Evolutionary conservation across 2,888 invertebrate species (phyloP).

Genomic region (Stenchaetothrips biformis): DNA sequence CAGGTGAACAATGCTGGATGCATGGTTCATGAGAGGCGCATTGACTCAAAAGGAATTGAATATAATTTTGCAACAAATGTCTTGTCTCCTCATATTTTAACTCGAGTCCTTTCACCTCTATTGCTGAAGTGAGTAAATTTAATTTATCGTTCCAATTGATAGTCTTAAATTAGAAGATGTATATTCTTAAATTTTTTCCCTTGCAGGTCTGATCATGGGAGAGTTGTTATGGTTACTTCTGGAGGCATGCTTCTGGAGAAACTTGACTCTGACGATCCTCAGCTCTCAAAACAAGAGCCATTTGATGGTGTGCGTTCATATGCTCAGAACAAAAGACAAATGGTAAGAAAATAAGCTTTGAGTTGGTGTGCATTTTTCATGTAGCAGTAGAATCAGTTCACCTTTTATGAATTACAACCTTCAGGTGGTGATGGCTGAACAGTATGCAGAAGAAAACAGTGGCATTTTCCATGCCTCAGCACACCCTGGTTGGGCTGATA

Average conservation of each 20-base stretch:
- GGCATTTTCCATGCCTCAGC: constrained; percentile 47
- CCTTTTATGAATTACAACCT: neutral
- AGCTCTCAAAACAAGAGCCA: constrained; percentile 46
- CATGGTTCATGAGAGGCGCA: constrained; percentile 45
- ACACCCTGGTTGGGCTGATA: constrained; percentile 52
- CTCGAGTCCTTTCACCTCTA: constrained; percentile 44
- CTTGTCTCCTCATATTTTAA: constrained; percentile 46
- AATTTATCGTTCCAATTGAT: neutral
- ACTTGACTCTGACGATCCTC: constrained; percentile 45
- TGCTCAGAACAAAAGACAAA: constrained; percentile 50
- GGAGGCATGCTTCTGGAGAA: constrained; percentile 50
- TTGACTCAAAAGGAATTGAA: constrained; percentile 46
- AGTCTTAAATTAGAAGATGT: neutral
- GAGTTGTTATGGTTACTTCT: constrained; percentile 47
- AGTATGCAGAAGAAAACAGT: constrained; percentile 44
- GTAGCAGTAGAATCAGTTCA: neutral
- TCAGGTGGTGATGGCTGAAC: constrained; percentile 46
- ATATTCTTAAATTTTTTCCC: constrained; percentile 36
- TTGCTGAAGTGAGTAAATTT: constrained; percentile 41
- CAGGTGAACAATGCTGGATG: constrained; percentile 51
- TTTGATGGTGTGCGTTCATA: constrained; percentile 50
- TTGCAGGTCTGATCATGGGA: constrained; percentile 40
- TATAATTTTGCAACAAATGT: constrained; percentile 50
- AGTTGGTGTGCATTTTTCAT: neutral
- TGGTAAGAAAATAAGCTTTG: constrained; percentile 36